These are phyloP conservation scores for Caenorhabditis sp. DNA, from an alignment of 2,888 invertebrate species.

Conservation along the genomic window DNA sequence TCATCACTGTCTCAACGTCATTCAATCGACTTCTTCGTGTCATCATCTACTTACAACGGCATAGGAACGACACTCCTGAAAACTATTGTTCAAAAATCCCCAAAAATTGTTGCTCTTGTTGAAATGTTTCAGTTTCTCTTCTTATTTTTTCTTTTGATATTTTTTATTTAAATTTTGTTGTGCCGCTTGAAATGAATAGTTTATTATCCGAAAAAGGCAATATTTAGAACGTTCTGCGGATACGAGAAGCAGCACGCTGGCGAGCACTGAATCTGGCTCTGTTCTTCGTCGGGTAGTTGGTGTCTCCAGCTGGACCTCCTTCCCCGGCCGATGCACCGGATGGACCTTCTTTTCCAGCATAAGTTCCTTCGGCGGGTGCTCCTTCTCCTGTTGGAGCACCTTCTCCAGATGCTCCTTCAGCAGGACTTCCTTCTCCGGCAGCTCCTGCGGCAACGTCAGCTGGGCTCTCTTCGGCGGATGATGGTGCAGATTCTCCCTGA, in stretches of 20 bases:
- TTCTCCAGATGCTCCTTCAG: background rate
- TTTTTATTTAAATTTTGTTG: no score
- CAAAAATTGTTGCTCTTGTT: no score
- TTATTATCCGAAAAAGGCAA: no score
- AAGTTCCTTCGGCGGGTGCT: background rate
- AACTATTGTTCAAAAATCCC: no score
- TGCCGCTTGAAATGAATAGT: no score
- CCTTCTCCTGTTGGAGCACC: background rate
- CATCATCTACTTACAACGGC: no score
- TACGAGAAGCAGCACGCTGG: constrained; percentile 45
- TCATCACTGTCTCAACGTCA: no score
- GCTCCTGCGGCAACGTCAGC: background rate
- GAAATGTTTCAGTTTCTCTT: no score
- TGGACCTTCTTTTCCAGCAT: constrained; percentile 15
- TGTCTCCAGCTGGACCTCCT: constrained; percentile 31
- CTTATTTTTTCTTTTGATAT: no score
- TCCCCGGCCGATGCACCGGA: constrained; percentile 14
- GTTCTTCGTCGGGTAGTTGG: constrained; percentile 50
- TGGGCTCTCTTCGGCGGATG: constrained; percentile 1
- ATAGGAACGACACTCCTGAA: no score
- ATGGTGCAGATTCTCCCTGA: constrained; percentile 1
- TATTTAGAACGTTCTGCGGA: constrained; percentile 49
- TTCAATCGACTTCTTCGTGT: no score
- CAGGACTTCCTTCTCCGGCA: constrained; percentile 1
- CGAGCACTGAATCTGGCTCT: constrained; percentile 50